Evolutionary conservation across 2,113 vertebrate species (phyloP), one percentile per base, ranked within the genome.

Genomic region (Campylomormyrus tamandua): DNA sequence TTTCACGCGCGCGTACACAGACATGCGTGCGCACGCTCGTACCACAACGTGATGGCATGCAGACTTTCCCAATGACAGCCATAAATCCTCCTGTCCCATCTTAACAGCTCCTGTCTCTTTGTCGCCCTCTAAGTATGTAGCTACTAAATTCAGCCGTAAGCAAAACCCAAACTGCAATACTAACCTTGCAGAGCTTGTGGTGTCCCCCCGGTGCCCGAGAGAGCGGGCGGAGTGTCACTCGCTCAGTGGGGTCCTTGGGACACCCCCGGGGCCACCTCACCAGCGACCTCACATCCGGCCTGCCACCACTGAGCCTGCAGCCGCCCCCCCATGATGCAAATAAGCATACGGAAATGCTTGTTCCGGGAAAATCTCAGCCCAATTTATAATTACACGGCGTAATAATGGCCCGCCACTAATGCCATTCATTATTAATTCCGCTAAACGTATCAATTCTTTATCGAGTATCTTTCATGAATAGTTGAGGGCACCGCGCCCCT

Each of bases 401-500:
- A 53, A 89, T 83, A 42, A 77, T 70, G 11, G 45, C 21, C 35
- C 52, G 49, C 62, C 39, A 58, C 31, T 83, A 89, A 83, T 84
- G 35, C 31, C 89, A 39, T 89, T 89, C 49, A 83, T 83, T 83
- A 89, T 89, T 66, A 53, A 87, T 53, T 87, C 50, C 13, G 50
- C 85, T 87, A 88, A 42, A 45, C 53, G 35, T 53, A 83, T 89
- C 45, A 53, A 58, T 56, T 83, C 80, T 62, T 84, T 58, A 56
- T 84, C 50, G 11, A 62, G 49, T 62, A 46, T 62, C 19, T 84
- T 45, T 85, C 50, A 83, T 53, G 21, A 46, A 89, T 17, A 62
- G 92, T 90, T 88, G 88, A 93, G 87, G 85, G 91, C 92, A 91
- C 39, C 35, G 58, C 9, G 39, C 49, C 87, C 58, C 53, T 17